These are phyloP conservation scores for Phataginus tetradactyla DNA, from an alignment of 2,797 vertebrate species.

Conservation along the genomic window DNA sequence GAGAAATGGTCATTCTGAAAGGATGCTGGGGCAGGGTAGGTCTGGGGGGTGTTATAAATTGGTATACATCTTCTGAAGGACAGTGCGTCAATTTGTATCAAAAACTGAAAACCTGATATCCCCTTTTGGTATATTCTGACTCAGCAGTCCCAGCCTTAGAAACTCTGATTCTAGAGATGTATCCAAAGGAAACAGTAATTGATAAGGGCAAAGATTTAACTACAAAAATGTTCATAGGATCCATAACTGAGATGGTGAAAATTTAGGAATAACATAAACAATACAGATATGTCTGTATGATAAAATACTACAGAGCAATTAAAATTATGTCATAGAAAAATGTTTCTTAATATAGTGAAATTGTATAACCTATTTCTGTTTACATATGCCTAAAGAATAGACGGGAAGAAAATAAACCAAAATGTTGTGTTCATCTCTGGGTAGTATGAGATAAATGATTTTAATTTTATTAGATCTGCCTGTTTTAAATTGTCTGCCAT, in stretches of 20 bases:
- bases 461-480: slow-evolving; percentile 38
- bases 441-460: neutral
- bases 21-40: neutral
- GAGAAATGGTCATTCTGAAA: slow-evolving; percentile 32
- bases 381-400: neutral
- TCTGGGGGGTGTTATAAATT: neutral
- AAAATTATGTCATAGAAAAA: neutral
- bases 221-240: neutral
- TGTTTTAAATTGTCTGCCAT: slow-evolving; percentile 11
- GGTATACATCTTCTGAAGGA: neutral
- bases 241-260: neutral
- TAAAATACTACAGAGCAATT: neutral
- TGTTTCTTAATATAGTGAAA: neutral
- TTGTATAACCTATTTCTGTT: neutral
- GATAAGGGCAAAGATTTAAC: neutral
- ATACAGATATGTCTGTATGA: neutral
- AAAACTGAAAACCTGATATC: neutral
- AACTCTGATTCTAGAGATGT: neutral
- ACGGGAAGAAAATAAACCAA: slow-evolving; percentile 11
- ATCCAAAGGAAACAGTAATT: neutral
- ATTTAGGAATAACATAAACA: neutral
- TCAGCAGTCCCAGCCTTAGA: neutral
- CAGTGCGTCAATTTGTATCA: neutral
- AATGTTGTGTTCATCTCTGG: neutral
- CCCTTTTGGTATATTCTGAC: neutral